Conservation (phyloP, 1,140 invertebrate species). For the Drosophila sp. region DNA sequence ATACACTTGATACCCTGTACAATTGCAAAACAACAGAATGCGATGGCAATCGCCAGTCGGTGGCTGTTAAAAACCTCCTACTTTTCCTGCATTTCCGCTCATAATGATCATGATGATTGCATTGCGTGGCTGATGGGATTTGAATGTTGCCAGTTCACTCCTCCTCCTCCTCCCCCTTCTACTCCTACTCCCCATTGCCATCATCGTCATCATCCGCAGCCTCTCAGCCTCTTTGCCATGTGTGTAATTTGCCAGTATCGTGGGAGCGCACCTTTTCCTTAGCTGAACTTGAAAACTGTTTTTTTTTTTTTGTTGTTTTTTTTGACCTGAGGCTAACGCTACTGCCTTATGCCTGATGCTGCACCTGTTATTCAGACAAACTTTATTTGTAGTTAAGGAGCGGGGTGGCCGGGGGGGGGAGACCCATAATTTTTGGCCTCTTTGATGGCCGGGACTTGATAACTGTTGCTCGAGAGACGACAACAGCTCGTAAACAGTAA, state of each 20-base stretch:
- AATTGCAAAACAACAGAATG: slow-evolving; percentile 38
- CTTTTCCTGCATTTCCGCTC: slow-evolving; percentile 80
- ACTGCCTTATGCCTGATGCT: slow-evolving; percentile 40
- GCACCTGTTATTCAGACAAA: slow-evolving; percentile 64
- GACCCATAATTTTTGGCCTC: slow-evolving; percentile 68
- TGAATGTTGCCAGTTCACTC: slow-evolving; percentile 58
- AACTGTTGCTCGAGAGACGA: slow-evolving; percentile 51
- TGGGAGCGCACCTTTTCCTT: slow-evolving; percentile 72
- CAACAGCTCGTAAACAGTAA: slow-evolving; percentile 77
- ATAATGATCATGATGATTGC: slow-evolving; percentile 81
- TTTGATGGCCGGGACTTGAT: slow-evolving; percentile 66
- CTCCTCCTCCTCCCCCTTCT: background rate
- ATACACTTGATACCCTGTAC: slow-evolving; percentile 14
- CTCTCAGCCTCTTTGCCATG: slow-evolving; percentile 23
- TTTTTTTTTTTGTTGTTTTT: background rate
- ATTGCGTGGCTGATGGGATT: slow-evolving; percentile 80
- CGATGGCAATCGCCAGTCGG: slow-evolving; percentile 61
- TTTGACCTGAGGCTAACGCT: slow-evolving; percentile 40
- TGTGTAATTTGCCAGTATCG: slow-evolving; percentile 76
- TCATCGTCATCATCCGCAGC: slow-evolving; percentile 27
- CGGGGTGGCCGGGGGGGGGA: background rate
- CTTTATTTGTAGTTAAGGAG: background rate
- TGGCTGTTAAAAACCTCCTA: slow-evolving; percentile 81
- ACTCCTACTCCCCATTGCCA: slow-evolving; percentile 26
- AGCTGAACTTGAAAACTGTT: slow-evolving; percentile 7